Base-by-base conservation (phyloP, 2,797 vertebrate genomes). In the Otolemur crassicaudatus region DNA sequence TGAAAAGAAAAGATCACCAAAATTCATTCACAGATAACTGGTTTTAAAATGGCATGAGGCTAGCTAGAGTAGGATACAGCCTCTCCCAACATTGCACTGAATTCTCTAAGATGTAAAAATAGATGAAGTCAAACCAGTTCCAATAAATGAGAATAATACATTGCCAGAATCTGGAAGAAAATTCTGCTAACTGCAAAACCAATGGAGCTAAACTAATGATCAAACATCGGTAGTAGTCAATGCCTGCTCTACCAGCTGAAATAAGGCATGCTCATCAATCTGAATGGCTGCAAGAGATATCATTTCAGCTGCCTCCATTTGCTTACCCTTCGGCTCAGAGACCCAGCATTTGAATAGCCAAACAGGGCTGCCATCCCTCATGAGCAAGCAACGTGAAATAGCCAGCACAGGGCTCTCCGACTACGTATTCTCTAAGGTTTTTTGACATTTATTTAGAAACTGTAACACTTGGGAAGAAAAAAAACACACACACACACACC, bases 91-190 rank as follows among this genome's bases (percentile, higher is more conserved):
- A 85, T 40, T 49, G 76, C 4, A 81, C 13, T 13, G 67, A 20
- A 88, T 80, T 58, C n/a, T 85, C 31, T 88, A 97, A 87, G 40
- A 79, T 77, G 25, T 16, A 67, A 29, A 92, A 77, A 23, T 31
- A 88, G n/a, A 94, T 11, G 16, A 69, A 73, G 29, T 84, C n/a
- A 92, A 88, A 86, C 31, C 29, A 84, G 11, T 0, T 65, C 56
- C 31, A 90, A 34, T 65, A 60, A 86, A 46, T 73, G 37, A 79
- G 46, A 94, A 67, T 25, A 84, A 90, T 9, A 72, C 34, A 90
- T 23, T 67, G 31, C 23, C 31, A 87, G 53, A 73, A 86, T 58
- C 40, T 16, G 10, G 43, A 16, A 92, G 29, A 92, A 53, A 95
- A 60, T 75, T 70, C 31, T 49, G 37, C 16, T 43, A 92, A 60